These are phyloP conservation scores for Circaetus gallicus DNA, from an alignment of 2,113 vertebrate species.

Conservation along the genomic window DNA sequence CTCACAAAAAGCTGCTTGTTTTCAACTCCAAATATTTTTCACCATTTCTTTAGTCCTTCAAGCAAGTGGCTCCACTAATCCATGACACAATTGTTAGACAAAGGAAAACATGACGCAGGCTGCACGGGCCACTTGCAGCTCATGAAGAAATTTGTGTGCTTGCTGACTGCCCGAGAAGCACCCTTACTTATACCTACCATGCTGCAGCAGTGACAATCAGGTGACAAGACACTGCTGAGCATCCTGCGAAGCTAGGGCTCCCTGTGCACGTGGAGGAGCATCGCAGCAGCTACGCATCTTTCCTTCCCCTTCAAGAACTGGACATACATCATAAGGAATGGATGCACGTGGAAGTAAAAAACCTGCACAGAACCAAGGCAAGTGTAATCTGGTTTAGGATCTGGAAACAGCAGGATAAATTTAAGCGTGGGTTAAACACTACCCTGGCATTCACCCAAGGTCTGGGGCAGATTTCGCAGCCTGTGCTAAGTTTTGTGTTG, in stretches of 20 bases:
- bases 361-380: background rate
- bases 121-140: background rate
- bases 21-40: background rate
- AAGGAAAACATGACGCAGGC: background rate
- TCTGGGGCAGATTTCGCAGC: background rate
- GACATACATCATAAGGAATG: background rate
- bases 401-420: background rate
- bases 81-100: background rate
- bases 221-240: background rate
- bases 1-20: background rate
- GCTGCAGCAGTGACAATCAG: accelerated
- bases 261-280: accelerated
- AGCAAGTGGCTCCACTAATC: background rate
- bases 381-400: background rate
- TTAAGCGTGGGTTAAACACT: background rate
- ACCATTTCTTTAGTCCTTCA: background rate
- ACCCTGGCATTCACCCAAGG: background rate
- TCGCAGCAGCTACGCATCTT: background rate
- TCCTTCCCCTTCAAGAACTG: background rate
- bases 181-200: background rate
- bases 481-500: background rate
- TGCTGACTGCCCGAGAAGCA: background rate
- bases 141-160: background rate
- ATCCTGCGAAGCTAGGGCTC: accelerated
- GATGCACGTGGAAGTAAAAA: background rate